A percentile compares a stretch with the other conserved stretches of the same genome.
These are phyloP conservation scores for Pteronura brasiliensis DNA, from an alignment of 2,113 vertebrate genomes.

Conservation along the genomic window DNA sequence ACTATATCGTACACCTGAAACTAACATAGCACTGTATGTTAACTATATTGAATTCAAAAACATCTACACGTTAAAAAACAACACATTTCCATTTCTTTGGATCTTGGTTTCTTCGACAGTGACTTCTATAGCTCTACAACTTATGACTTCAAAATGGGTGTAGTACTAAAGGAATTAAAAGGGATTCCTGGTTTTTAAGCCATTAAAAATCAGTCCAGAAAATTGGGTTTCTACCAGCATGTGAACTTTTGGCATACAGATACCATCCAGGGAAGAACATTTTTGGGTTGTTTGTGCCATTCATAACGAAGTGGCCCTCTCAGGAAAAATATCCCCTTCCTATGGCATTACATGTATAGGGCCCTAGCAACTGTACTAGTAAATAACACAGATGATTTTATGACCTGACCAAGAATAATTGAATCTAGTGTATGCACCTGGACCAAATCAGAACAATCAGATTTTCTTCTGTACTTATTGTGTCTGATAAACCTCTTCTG, in stretches of 20 bases:
- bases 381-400: neutral
- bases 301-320: neutral
- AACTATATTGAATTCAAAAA: no score
- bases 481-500: neutral
- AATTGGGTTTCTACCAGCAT: neutral
- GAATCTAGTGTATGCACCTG: neutral
- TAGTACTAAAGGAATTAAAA: neutral
- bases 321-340: neutral
- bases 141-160: neutral
- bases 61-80: no score
- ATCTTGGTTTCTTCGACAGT: neutral
- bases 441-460: neutral
- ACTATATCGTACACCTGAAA: no score
- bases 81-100: neutral
- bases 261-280: neutral
- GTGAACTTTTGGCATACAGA: neutral
- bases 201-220: neutral
- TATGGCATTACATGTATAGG: no score
- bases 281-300: neutral
- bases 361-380: neutral
- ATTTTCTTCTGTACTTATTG: neutral
- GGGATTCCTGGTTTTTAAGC: neutral
- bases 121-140: neutral
- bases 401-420: neutral
- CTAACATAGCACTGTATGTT: no score